phyloP scores from a whole-genome alignment of 2,888 invertebrate species.

The Aphodius granarius region DNA sequence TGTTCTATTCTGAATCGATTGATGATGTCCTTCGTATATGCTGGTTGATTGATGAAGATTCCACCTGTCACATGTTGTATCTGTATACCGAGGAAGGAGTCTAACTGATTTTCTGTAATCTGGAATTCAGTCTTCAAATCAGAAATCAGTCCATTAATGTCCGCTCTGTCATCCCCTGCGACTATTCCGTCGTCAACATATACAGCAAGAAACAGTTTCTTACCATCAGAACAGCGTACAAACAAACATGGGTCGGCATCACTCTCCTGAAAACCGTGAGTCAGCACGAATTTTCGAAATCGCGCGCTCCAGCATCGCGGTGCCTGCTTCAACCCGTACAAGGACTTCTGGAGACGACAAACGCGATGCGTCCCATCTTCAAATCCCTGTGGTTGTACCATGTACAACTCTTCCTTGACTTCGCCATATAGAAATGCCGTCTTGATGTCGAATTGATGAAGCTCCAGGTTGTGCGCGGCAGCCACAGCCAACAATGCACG shows the following conservation, averaged over 20 bases:
- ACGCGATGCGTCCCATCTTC: conserved; percentile 38
- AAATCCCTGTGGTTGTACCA: conserved; percentile 45
- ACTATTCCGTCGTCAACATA: conserved; percentile 45
- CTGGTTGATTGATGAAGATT: neutral
- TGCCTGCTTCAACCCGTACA: conserved; percentile 48
- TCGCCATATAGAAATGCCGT: conserved; percentile 5
- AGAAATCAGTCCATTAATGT: no score
- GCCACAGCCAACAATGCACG: neutral
- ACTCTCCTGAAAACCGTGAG: conserved; percentile 36
- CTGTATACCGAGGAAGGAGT: neutral
- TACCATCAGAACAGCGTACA: conserved; percentile 24
- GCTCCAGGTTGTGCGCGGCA: neutral
- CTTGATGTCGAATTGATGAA: neutral
- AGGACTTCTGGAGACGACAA: conserved; percentile 41
- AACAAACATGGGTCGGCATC: conserved; percentile 43
- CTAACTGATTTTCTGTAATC: neutral
- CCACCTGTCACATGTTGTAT: neutral
- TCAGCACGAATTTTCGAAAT: conserved; percentile 32
- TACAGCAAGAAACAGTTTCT: conserved; percentile 37
- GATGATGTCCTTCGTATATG: neutral
- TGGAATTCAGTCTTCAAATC: neutral
- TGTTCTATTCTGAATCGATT: neutral
- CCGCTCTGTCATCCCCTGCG: conserved; percentile 20
- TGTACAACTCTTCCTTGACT: conserved; percentile 21
- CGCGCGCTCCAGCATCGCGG: conserved; percentile 43